Evolutionary conservation across 2,888 invertebrate species (phyloP).

Genomic region (Flexamia atlantica): DNA sequence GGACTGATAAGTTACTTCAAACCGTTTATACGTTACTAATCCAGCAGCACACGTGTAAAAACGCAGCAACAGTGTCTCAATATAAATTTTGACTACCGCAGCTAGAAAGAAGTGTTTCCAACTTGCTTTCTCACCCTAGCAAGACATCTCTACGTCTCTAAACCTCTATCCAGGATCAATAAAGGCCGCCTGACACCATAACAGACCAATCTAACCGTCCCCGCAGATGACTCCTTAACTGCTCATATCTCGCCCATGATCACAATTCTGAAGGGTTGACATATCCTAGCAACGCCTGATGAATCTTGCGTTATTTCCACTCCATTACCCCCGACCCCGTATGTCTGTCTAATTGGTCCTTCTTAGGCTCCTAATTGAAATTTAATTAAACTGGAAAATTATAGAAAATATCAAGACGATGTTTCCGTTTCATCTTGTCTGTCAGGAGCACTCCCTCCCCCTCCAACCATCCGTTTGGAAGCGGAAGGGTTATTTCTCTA

Average conservation of each 20-base stretch:
- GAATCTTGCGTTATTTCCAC: constrained; percentile 52
- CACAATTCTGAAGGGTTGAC: constrained; percentile 53
- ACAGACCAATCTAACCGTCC: background rate
- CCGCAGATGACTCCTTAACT: background rate
- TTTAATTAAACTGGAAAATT: constrained; percentile 58
- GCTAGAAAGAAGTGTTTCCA: no score
- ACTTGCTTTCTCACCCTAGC: no score
- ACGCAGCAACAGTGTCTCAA: no score
- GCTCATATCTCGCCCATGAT: constrained; percentile 21
- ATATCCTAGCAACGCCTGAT: constrained; percentile 56
- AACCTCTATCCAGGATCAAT: background rate
- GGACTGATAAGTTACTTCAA: no score
- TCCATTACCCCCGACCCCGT: constrained; percentile 46
- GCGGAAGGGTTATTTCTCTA: constrained; percentile 55
- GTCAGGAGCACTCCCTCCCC: constrained; percentile 27
- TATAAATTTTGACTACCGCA: no score
- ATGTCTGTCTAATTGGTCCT: constrained; percentile 50
- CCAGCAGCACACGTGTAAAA: no score
- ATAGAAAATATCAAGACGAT: constrained; percentile 57
- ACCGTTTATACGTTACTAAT: no score
- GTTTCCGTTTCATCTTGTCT: constrained; percentile 58
- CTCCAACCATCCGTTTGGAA: background rate
- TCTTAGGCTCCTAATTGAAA: constrained; percentile 55
- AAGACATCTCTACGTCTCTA: no score
- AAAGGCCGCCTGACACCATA: background rate